Base-by-base conservation (phyloP, 2,797 vertebrate species). In the Chloroceryle amazona region DNA sequence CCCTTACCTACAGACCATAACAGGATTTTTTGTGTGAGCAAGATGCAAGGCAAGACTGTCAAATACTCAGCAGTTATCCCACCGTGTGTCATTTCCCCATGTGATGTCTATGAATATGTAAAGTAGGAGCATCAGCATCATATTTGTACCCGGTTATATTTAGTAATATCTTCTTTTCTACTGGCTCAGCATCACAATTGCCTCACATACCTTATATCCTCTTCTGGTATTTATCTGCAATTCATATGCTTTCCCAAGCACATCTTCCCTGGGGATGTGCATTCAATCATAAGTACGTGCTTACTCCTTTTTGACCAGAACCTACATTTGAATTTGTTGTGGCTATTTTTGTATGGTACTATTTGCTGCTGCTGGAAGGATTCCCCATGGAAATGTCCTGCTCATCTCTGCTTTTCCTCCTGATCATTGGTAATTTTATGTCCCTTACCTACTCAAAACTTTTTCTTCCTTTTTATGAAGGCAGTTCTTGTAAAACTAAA, bases 291-390 rank as follows among this genome's bases (percentile, higher is more conserved):
- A 51, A 58, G 33, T 46, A 51, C 4, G 11, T 25, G 26, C 78
- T 96, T 60, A 58, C 51, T 86, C 54, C 66, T 81, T 86, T 82
- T 79, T 87, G 81, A 93, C 89, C 66, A 65, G 47, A 84, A 65
- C 29, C 31, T 67, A 33, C 39, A 76, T 78, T 20, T 47, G 35
- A 68, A 78, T 74, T 85, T 78, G 37, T 75, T 76, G 42, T 67
- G 75, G 66, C n/a, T 90, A 25, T 81, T 90, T 80, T 72, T 65
- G 41, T 41, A 41, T 54, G 21, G 42, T 21, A 46, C 37, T 54
- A 15, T 20, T 76, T 81, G 35, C 52, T 71, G 3, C 35, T 72
- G 26, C 61, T 65, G 25, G 42, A 84, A 92, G 47, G 26, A 86
- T 79, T 93, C 63, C 66, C 70, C 7, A 9, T 18, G 41, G 92